Evolutionary conservation across 2,888 invertebrate species (phyloP).

Genomic region (Zele albiditarsus): DNA sequence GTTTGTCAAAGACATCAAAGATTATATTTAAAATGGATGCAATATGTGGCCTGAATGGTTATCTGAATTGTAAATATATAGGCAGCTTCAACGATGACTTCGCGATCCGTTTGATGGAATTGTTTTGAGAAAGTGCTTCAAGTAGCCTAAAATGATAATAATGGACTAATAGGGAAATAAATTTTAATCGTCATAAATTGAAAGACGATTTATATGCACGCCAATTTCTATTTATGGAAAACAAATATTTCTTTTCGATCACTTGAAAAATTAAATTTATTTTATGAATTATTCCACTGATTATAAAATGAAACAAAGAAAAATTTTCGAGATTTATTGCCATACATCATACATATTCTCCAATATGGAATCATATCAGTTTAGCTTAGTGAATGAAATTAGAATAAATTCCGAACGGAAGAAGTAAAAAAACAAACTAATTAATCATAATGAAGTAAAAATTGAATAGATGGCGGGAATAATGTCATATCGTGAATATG

Average conservation of each 20-base stretch:
- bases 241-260: conserved; percentile 3
- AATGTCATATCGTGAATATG: conserved; percentile 43
- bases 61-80: conserved; percentile 36
- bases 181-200: conserved; percentile 18
- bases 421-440: conserved; percentile 18
- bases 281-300: neutral
- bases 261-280: neutral
- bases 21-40: conserved; percentile 26
- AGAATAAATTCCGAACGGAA: conserved; percentile 8
- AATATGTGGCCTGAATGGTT: conserved; percentile 41
- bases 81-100: conserved; percentile 38
- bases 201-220: conserved; percentile 21
- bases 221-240: conserved; percentile 12
- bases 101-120: conserved; percentile 35
- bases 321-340: conserved; percentile 7
- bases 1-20: conserved; percentile 43
- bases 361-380: conserved; percentile 30
- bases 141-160: conserved; percentile 40
- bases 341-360: neutral
- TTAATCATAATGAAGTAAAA: conserved; percentile 14
- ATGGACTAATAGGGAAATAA: conserved; percentile 31
- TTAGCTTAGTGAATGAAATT: conserved; percentile 35
- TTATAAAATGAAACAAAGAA: neutral
- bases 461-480: conserved; percentile 43
- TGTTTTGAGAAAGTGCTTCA: conserved; percentile 42